Percentiles rank a stretch among this genome's conserved stretches.
Evolutionary conservation across 2,888 invertebrate genomes (phyloP).

Genomic region (Drosophila barbarae): DNA sequence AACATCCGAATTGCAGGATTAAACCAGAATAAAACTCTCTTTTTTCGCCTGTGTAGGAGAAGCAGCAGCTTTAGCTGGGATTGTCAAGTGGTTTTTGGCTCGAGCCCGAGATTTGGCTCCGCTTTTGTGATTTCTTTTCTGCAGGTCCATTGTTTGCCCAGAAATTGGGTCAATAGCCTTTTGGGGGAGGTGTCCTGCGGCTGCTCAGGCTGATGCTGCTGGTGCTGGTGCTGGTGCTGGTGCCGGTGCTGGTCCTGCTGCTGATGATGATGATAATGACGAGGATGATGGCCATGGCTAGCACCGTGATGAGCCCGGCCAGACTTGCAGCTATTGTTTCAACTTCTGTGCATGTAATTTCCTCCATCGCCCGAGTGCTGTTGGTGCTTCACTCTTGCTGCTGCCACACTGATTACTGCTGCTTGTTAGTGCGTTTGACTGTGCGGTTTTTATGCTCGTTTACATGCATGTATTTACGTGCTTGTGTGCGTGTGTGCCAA

Average conservation of each 20-base stretch:
- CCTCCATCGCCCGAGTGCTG: constrained; percentile 38
- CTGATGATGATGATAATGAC: constrained; percentile 48
- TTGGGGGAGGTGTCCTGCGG: constrained; percentile 25
- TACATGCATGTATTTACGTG: constrained; percentile 45
- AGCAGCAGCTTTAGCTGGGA: constrained; percentile 19
- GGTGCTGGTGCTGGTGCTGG: constrained; percentile 5
- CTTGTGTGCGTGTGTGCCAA: constrained; percentile 15
- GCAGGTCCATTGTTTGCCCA: constrained; percentile 55
- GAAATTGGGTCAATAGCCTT: constrained; percentile 64
- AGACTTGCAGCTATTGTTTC: constrained; percentile 60
- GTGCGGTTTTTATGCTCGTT: constrained; percentile 63
- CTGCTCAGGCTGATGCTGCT: constrained; percentile 11
- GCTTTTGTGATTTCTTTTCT: constrained; percentile 45
- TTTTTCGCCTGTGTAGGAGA: constrained; percentile 16
- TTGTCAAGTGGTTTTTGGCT: constrained; percentile 64
- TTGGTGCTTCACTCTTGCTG: constrained; percentile 40
- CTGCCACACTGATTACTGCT: constrained; percentile 62
- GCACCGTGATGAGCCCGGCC: constrained; percentile 50
- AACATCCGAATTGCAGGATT: constrained; percentile 22
- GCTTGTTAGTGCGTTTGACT: constrained; percentile 71
- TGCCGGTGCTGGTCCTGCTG: constrained; percentile 15
- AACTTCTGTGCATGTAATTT: constrained; percentile 64
- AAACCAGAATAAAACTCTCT: constrained; percentile 25
- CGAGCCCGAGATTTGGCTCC: constrained; percentile 29
- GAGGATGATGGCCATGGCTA: constrained; percentile 35